Evolutionary conservation across 2,888 invertebrate genomes (phyloP).

Genomic region (Athalia cordata): DNA sequence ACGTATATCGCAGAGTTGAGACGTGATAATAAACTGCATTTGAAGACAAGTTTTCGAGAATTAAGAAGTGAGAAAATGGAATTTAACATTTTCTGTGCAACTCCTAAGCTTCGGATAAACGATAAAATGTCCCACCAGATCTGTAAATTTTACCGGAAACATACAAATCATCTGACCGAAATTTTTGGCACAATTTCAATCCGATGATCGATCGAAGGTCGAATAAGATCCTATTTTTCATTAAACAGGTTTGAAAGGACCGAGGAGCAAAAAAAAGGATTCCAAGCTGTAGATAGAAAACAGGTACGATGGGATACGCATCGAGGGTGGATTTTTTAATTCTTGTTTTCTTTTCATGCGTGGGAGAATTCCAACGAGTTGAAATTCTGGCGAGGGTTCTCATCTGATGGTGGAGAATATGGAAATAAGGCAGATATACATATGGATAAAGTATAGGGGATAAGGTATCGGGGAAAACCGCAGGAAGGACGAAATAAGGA

Average conservation of each 20-base stretch:
- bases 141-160: conserved; percentile 15
- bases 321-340: no score
- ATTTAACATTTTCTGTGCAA: neutral
- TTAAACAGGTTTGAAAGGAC: no score
- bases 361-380: no score
- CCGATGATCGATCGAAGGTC: neutral
- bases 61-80: conserved; percentile 12
- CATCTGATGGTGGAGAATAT: no score
- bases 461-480: neutral
- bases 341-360: no score
- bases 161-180: neutral
- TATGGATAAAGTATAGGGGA: neutral
- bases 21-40: no score
- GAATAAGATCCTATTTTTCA: neutral
- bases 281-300: no score
- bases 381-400: no score
- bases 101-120: neutral
- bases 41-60: neutral
- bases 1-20: neutral
- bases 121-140: neutral
- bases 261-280: no score
- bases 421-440: neutral
- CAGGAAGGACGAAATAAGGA: neutral
- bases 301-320: no score
- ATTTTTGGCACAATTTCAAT: conserved; percentile 3